Evolutionary conservation across 2,113 vertebrate genomes (phyloP).

Genomic region (Entomyzon cyanotis): DNA sequence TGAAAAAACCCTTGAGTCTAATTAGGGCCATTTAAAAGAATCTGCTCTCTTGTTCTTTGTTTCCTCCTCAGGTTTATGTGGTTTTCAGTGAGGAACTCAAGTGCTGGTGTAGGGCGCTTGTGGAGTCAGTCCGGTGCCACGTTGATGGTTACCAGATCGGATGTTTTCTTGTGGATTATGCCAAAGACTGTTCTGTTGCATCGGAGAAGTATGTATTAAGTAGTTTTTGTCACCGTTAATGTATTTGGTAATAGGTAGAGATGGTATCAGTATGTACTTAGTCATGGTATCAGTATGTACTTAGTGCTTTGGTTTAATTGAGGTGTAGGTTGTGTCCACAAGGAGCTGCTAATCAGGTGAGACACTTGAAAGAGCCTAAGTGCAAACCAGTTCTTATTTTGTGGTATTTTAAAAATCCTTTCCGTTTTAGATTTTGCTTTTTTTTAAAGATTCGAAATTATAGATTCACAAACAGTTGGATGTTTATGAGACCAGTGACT

Average conservation of each 20-base stretch:
- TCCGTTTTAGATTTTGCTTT: neutral
- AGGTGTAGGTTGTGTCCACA: neutral
- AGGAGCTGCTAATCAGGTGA: neutral
- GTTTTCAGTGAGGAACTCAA: conserved; percentile 73
- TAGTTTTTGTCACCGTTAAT: neutral
- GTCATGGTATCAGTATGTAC: neutral
- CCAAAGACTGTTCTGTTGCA: conserved; percentile 64
- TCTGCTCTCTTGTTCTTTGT: neutral
- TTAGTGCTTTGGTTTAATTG: neutral
- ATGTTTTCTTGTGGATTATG: conserved; percentile 82
- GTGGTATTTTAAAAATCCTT: neutral
- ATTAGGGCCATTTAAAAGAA: rapidly evolving
- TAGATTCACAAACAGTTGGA: neutral
- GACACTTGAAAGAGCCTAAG: neutral
- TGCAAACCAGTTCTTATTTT: neutral
- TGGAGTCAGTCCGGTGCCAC: conserved; percentile 60
- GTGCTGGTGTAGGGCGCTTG: conserved; percentile 76
- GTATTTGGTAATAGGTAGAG: neutral
- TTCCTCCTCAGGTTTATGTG: conserved; percentile 66
- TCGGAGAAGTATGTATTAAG: conserved; percentile 60
- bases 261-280: neutral
- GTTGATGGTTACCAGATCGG: conserved; percentile 41
- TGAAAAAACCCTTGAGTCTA: neutral
- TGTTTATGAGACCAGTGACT: neutral
- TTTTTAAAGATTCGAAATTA: neutral